Evolutionary conservation across 2,113 vertebrate genomes (phyloP).

Genomic region (Pollachius pollachius): DNA sequence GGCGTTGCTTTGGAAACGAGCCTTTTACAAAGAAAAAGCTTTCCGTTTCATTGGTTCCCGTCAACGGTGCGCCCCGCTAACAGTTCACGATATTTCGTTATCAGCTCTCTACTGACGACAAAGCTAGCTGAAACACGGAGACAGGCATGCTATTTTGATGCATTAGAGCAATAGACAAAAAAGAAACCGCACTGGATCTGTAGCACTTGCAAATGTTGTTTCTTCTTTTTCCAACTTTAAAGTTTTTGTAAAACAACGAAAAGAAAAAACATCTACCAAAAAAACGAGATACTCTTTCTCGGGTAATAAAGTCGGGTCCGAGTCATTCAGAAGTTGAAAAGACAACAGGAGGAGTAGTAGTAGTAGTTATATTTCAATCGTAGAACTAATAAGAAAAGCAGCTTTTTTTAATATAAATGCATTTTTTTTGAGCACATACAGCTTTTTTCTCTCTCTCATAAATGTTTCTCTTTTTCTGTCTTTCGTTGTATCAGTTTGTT

Average conservation of each 20-base stretch:
- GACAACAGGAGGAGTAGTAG: slow-evolving; percentile 54
- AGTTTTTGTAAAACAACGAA: slow-evolving; percentile 50
- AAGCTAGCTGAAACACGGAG: slow-evolving; percentile 74
- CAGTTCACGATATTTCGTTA: slow-evolving; percentile 62
- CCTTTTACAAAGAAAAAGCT: slow-evolving; percentile 57
- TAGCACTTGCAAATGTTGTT: slow-evolving; percentile 70
- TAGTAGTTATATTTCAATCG: slow-evolving; percentile 71
- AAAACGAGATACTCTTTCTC: slow-evolving; percentile 46
- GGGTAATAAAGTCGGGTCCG: slow-evolving; percentile 64
- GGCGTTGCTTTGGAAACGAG: slow-evolving; percentile 71
- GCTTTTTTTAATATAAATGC: slow-evolving; percentile 93
- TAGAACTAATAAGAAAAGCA: slow-evolving; percentile 85
- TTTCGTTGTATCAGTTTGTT: slow-evolving; percentile 35
- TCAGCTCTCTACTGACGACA: slow-evolving; percentile 68
- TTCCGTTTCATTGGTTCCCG: slow-evolving; percentile 60
- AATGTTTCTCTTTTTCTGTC: slow-evolving; percentile 59
- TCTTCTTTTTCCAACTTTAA: slow-evolving; percentile 55
- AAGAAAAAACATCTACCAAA: slow-evolving; percentile 55
- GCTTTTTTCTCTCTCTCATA: slow-evolving; percentile 78
- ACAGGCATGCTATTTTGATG: slow-evolving; percentile 78
- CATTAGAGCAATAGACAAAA: slow-evolving; percentile 72
- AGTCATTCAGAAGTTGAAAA: slow-evolving; percentile 66
- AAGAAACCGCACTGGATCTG: slow-evolving; percentile 74
- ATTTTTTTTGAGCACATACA: slow-evolving; percentile 82
- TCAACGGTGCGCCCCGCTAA: slow-evolving; percentile 41